Evolutionary conservation across 92 coral and sea anemone species (phyloP), one percentile per base, ranked within the genome.

Genomic region (Scolanthus callimorphus): DNA sequence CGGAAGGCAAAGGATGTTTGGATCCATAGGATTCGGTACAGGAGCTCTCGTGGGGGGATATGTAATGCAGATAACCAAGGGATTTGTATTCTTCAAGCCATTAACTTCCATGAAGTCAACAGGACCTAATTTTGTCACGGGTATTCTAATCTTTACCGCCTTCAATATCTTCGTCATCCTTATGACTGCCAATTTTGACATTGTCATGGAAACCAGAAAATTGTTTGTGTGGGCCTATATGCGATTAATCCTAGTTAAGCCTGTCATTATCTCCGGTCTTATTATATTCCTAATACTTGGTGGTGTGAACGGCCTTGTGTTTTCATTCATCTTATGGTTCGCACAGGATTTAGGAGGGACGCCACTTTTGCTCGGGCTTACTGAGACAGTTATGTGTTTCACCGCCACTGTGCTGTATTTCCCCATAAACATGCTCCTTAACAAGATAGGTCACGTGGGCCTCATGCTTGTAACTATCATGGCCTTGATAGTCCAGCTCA

Each of bases 281-380:
- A 4, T 20, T 4, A 21, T 46, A 9, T 11, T 9, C 17, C 22
- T 46, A 19, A 46, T 46, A 4, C 4, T 46, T 4, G 52, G 52
- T 4, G 22, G 8, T 6, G 23, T 11, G 11, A 46, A 21, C 17
- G 22, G 52, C 4, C 11, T 46, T 21, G 17, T 46, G 4, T 10
- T 20, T 10, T 9, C 19, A 20, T 70, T 70, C 53, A 15, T 70
- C 17, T 70, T 70, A 31, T 61, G 69, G 45, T 70, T 59, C 60
- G 54, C 41, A 22, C 38, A 59, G 25, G 62, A 59, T 20, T 10
- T 70, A 1, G 68, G 69, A n/a, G 77, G 68, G 28, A 37, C 69
- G 9, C 67, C 46, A 39, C 29, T 39, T 4, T 64, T 70, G 19
- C 23, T 59, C 4, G 69, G 69, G 6, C 37, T 70, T 19, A 25